Conservation (phyloP, 2,888 invertebrate genomes). For the Leucozona laternaria region DNA sequence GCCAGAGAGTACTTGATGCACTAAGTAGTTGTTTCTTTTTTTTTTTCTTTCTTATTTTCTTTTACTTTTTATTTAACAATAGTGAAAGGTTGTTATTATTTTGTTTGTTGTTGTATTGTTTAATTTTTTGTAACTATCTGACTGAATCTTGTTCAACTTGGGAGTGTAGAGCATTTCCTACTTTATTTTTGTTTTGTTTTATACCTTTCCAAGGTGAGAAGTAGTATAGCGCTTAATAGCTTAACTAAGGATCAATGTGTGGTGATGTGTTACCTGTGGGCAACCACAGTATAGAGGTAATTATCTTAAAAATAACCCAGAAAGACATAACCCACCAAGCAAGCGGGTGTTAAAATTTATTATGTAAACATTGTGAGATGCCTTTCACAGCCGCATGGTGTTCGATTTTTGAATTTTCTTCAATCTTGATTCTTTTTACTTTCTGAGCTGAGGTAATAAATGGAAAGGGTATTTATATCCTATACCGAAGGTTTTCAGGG, state of each 20-base stretch:
- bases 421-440: neutral
- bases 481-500: neutral
- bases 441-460: neutral
- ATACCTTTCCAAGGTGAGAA: slow-evolving; percentile 20
- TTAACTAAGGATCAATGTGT: slow-evolving; percentile 19
- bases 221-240: neutral
- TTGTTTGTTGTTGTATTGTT: slow-evolving; percentile 16
- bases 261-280: slow-evolving; percentile 38
- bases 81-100: slow-evolving; percentile 39
- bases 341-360: slow-evolving; percentile 27
- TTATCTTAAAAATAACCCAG: slow-evolving; percentile 34
- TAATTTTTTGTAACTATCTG: neutral
- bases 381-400: neutral
- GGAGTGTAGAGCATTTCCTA: slow-evolving; percentile 37
- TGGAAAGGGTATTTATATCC: neutral
- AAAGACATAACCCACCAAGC: neutral
- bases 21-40: slow-evolving; percentile 45
- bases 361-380: slow-evolving; percentile 15
- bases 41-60: slow-evolving; percentile 11
- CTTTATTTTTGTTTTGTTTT: neutral
- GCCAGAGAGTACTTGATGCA: slow-evolving; percentile 20
- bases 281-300: slow-evolving; percentile 22
- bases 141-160: slow-evolving; percentile 18
- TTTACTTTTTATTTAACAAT: slow-evolving; percentile 23
- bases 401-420: neutral